A percentile compares a stretch with the other conserved stretches of the same genome.
Evolutionary conservation across 2,888 invertebrate species (phyloP).

Genomic region (Lissocephala sabroskyi): DNA sequence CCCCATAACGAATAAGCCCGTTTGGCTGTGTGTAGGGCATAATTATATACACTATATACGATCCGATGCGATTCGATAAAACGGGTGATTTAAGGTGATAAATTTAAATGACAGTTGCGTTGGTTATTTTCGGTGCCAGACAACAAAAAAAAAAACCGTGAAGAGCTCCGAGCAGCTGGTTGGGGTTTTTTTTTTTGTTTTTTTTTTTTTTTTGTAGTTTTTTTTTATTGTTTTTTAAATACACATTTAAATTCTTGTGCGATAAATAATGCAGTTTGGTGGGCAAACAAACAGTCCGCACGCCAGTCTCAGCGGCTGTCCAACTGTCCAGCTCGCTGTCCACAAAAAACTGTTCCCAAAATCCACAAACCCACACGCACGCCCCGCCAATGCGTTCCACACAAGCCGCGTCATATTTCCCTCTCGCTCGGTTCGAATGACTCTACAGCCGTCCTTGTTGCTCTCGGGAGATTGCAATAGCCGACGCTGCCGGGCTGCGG

Average conservation of each 20-base stretch:
- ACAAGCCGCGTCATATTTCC: constrained; percentile 3
- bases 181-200: constrained; percentile 2
- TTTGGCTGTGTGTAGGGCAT: no score
- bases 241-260: constrained; percentile 49
- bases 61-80: no score
- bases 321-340: background rate
- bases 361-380: background rate
- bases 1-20: no score
- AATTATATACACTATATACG: no score
- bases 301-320: background rate
- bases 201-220: constrained; percentile 40
- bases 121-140: constrained; percentile 38
- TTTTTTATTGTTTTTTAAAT: constrained; percentile 38
- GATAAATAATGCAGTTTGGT: constrained; percentile 52
- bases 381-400: constrained; percentile 17
- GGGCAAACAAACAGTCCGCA: background rate
- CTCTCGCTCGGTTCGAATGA: background rate
- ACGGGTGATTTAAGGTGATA: constrained; percentile 41
- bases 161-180: constrained; percentile 11
- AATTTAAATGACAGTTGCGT: constrained; percentile 18
- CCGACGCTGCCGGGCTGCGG: constrained; percentile 14
- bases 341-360: background rate
- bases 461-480: constrained; percentile 32
- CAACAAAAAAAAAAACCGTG: constrained; percentile 13
- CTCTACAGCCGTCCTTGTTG: constrained; percentile 22